Evolutionary conservation across 2,113 vertebrate species (phyloP).

Genomic region (Campylomormyrus numenius): DNA sequence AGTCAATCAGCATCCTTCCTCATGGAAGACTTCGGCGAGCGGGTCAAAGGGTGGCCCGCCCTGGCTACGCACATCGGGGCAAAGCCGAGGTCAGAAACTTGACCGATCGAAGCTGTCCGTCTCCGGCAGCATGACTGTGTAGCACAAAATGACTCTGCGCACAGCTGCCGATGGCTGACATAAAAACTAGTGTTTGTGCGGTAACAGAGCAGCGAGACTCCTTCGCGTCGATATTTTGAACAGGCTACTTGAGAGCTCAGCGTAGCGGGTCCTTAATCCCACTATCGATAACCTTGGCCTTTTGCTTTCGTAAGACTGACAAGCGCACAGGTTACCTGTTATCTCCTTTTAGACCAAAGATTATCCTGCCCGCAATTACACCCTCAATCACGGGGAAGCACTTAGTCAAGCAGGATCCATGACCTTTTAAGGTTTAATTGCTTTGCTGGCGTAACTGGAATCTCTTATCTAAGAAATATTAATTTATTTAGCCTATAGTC

Average conservation of each 20-base stretch:
- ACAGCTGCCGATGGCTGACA: neutral
- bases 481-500: conserved; percentile 7
- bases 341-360: neutral
- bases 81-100: neutral
- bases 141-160: neutral
- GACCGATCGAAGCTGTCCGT: neutral
- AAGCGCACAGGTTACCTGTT: neutral
- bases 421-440: conserved; percentile 18
- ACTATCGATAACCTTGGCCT: neutral
- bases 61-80: neutral
- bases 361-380: neutral
- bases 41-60: neutral
- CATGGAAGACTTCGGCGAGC: neutral
- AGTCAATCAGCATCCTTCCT: neutral
- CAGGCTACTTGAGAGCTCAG: neutral
- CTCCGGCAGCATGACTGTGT: no score
- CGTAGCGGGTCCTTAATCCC: neutral
- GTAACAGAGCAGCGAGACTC: neutral
- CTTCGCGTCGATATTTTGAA: neutral
- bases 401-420: neutral
- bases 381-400: neutral
- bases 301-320: conserved; percentile 2
- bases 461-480: conserved; percentile 11
- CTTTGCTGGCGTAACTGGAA: neutral
- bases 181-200: neutral